phyloP scores from a whole-genome alignment of 2,113 vertebrate genomes.

The Helogale parvula region DNA sequence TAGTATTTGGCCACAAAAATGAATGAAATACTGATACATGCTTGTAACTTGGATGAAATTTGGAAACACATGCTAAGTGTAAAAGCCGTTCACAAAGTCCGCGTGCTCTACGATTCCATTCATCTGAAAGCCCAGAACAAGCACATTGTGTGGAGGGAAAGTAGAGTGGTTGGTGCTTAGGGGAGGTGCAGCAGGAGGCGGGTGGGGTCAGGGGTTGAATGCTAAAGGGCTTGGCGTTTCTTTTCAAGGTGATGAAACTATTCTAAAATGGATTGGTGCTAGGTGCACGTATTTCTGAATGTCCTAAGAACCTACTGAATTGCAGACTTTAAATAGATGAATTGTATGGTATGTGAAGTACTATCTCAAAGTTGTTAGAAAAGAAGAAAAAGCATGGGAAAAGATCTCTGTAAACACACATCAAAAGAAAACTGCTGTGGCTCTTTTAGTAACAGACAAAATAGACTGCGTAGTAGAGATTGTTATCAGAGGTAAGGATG shows the following conservation, averaged over 20 bases:
- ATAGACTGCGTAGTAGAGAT: background rate
- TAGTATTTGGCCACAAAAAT: background rate
- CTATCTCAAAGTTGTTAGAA: background rate
- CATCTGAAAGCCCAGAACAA: background rate
- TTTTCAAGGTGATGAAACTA: background rate
- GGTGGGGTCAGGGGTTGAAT: too few relatives aligned
- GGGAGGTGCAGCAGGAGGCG: background rate
- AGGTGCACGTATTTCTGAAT: background rate
- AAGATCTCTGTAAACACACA: background rate
- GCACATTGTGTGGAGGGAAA: background rate
- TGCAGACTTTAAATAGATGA: background rate
- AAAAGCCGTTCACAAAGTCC: background rate
- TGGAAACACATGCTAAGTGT: background rate
- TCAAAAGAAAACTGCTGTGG: background rate
- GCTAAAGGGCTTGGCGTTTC: background rate
- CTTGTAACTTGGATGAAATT: background rate
- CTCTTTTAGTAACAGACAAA: background rate
- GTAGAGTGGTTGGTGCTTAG: background rate
- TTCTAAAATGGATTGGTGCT: background rate
- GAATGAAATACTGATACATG: background rate
- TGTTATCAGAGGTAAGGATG: background rate
- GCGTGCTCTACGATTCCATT: background rate
- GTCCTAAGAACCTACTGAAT: background rate
- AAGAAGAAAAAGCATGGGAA: background rate
- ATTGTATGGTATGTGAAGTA: background rate